Percentiles rank a stretch among this genome's conserved stretches.
These are phyloP conservation scores for Agapornis canus DNA, from an alignment of 2,797 vertebrate species.

Conservation along the genomic window DNA sequence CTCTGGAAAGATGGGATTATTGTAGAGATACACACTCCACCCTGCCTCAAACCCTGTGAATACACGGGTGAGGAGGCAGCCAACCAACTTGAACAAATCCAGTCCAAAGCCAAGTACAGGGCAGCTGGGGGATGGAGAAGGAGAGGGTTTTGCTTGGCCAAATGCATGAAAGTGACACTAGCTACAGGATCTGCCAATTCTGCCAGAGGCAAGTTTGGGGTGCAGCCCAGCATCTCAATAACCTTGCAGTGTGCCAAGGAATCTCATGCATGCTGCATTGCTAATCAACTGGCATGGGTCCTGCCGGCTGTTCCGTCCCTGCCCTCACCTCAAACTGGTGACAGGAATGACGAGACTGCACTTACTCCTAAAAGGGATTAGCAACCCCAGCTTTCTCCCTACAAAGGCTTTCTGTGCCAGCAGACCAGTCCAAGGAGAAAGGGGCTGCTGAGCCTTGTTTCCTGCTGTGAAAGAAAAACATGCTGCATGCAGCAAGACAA, in stretches of 20 bases:
- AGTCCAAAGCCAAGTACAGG: neutral
- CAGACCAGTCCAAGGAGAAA: neutral
- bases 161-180: neutral
- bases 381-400: neutral
- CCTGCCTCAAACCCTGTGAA: neutral
- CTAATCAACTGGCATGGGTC: neutral
- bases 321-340: neutral
- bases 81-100: neutral
- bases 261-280: neutral
- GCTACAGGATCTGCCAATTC: neutral
- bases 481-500: neutral
- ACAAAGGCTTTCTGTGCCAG: neutral
- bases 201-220: slow-evolving; percentile 7
- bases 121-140: neutral
- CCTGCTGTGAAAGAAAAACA: neutral
- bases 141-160: neutral
- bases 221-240: slow-evolving; percentile 4
- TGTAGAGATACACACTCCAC: neutral
- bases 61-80: neutral
- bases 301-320: neutral
- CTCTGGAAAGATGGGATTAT: neutral
- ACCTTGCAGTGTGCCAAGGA: neutral
- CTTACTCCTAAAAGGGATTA: neutral
- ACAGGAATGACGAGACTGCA: neutral
- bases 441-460: neutral